Evolutionary conservation across 2,113 vertebrate genomes (phyloP).

Genomic region (Lampris incognitus): DNA sequence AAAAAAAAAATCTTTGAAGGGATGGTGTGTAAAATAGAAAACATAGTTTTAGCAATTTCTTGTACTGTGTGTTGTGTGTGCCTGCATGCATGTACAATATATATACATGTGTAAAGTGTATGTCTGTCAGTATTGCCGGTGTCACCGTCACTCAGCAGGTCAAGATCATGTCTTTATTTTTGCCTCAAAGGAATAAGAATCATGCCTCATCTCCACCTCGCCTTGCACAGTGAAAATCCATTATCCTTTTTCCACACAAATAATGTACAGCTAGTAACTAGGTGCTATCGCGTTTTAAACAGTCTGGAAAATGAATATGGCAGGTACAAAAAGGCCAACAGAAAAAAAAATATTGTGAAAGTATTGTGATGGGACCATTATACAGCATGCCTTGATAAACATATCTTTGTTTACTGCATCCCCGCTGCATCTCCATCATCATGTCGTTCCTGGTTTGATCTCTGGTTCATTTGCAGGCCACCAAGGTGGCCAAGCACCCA

Average conservation of each 20-base stretch:
- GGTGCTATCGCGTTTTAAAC: constrained; percentile 30
- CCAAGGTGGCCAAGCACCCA: constrained; percentile 53
- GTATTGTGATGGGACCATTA: not conserved
- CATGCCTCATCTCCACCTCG: not conserved
- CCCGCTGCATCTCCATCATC: constrained; percentile 38
- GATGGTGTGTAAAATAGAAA: constrained; percentile 41
- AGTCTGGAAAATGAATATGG: not conserved
- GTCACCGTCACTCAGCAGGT: not conserved
- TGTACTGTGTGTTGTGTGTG: not conserved
- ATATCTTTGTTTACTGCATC: constrained; percentile 23
- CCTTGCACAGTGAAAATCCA: constrained; percentile 16
- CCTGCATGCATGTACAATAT: not conserved
- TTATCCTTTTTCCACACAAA: constrained; percentile 55
- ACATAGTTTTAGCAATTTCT: constrained; percentile 16
- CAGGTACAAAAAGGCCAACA: constrained; percentile 19
- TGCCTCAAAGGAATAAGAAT: constrained; percentile 22
- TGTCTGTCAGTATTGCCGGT: not conserved
- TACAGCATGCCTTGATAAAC: constrained; percentile 48
- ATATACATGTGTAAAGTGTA: not conserved
- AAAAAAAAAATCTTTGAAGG: constrained; percentile 29
- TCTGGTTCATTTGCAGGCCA: constrained; percentile 70
- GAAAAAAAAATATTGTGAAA: not conserved
- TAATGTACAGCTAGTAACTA: constrained; percentile 47
- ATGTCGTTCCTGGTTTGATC: constrained; percentile 59
- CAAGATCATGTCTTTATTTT: constrained; percentile 19